Percentiles rank a stretch among this genome's conserved stretches.
Conservation (phyloP, 1,140 invertebrate species). For the Drosophila kurseongensis region DNA sequence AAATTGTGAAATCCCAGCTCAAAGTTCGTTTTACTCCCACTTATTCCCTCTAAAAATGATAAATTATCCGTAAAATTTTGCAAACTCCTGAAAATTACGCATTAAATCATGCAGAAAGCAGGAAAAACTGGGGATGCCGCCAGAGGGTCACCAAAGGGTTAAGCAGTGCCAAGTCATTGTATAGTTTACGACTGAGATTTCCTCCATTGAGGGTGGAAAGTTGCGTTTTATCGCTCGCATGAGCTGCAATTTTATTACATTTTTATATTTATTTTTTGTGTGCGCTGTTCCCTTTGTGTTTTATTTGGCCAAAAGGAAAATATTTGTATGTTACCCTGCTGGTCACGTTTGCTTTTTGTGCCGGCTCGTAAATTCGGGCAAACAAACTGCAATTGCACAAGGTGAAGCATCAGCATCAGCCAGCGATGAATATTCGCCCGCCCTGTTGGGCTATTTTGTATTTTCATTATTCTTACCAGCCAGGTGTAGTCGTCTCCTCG, state of each 20-base stretch:
- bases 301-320: constrained; percentile 27
- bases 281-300: constrained; percentile 20
- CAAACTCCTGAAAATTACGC: constrained; percentile 79
- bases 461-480: constrained; percentile 77
- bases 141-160: constrained; percentile 39
- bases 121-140: constrained; percentile 8
- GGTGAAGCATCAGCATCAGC: constrained; percentile 49
- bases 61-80: constrained; percentile 75
- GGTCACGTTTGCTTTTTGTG: constrained; percentile 66
- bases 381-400: constrained; percentile 68
- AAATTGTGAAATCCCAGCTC: constrained; percentile 30
- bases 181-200: constrained; percentile 72
- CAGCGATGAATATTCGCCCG: constrained; percentile 37
- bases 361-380: constrained; percentile 66
- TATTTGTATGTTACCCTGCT: constrained; percentile 38
- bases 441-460: constrained; percentile 56
- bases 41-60: constrained; percentile 63
- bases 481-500: constrained; percentile 32
- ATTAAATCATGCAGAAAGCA: constrained; percentile 76
- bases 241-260: constrained; percentile 72
- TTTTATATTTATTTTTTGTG: constrained; percentile 55
- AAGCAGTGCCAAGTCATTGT: constrained; percentile 73
- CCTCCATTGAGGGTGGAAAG: constrained; percentile 7
- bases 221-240: constrained; percentile 70
- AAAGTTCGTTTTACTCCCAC: constrained; percentile 8